phyloP scores from a whole-genome alignment of 2,797 vertebrate genomes.

The Hylomyscus alleni region DNA sequence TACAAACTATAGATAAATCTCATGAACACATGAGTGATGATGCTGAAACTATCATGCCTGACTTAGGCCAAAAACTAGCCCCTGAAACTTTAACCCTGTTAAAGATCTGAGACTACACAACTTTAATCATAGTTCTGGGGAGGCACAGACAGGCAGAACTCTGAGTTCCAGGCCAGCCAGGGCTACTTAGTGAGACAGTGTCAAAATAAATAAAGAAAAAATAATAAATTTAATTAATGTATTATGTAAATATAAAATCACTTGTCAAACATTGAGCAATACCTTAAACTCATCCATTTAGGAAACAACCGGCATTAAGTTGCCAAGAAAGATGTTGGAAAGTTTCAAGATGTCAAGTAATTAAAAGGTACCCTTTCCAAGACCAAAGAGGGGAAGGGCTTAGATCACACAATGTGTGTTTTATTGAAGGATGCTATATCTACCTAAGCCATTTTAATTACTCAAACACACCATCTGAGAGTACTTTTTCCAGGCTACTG shows the following conservation, averaged over 20 bases:
- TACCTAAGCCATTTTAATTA: slow-evolving; percentile 54
- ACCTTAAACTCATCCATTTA: slow-evolving; percentile 56
- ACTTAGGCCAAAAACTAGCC: slow-evolving; percentile 38
- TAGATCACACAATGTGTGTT: slow-evolving; percentile 57
- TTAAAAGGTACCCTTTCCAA: slow-evolving; percentile 44
- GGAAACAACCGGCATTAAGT: slow-evolving; percentile 67
- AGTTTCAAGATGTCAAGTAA: slow-evolving; percentile 57
- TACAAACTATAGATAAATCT: slow-evolving; percentile 6
- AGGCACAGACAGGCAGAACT: background rate
- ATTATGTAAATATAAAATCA: slow-evolving; percentile 16
- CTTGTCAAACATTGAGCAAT: slow-evolving; percentile 11
- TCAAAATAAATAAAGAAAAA: background rate
- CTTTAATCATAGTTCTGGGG: background rate
- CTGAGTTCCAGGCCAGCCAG: background rate
- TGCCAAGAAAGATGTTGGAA: slow-evolving; percentile 59
- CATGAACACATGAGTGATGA: slow-evolving; percentile 43
- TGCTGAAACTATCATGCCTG: background rate
- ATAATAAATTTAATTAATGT: background rate
- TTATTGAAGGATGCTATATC: slow-evolving; percentile 30
- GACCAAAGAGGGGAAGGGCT: slow-evolving; percentile 30
- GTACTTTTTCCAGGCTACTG: slow-evolving; percentile 4
- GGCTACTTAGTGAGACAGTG: background rate
- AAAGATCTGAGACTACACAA: background rate
- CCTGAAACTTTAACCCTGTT: slow-evolving; percentile 23
- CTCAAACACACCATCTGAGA: background rate